These are phyloP conservation scores for Tetragnatha montana DNA, from an alignment of 2,888 invertebrate genomes.

Conservation along the genomic window DNA sequence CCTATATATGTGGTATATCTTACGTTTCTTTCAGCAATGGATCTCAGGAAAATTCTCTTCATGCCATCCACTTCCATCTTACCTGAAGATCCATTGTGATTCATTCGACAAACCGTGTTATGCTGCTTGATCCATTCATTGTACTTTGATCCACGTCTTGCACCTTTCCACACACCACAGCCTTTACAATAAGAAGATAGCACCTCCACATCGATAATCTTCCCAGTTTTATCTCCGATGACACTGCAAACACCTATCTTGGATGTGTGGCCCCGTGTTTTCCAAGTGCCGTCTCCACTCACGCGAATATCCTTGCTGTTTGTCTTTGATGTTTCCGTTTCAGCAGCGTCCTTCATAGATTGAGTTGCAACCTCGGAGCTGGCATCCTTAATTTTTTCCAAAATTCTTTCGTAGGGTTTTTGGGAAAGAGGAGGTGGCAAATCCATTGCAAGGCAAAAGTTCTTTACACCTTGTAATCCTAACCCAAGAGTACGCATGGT, in stretches of 20 bases:
- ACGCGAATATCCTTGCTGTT: not conserved
- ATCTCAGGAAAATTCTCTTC: constrained; percentile 10
- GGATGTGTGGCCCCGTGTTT: constrained; percentile 45
- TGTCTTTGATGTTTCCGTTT: not conserved
- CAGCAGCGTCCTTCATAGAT: constrained; percentile 13
- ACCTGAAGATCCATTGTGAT: constrained; percentile 11
- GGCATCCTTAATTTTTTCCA: not conserved
- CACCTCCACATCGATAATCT: constrained; percentile 25
- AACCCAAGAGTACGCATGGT: constrained; percentile 21
- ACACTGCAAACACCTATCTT: constrained; percentile 19
- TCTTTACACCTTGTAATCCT: not conserved
- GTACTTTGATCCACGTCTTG: not conserved
- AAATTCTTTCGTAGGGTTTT: constrained; percentile 18
- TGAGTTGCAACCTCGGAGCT: not conserved
- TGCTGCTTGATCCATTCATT: not conserved
- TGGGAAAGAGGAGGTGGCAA: constrained; percentile 20
- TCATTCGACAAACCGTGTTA: not conserved
- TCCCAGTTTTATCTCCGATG: constrained; percentile 31
- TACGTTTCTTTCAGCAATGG: not conserved
- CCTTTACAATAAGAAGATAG: constrained; percentile 26
- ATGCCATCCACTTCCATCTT: constrained; percentile 40
- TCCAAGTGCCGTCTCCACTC: constrained; percentile 43
- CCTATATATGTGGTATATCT: constrained; percentile 23
- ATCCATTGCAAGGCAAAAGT: constrained; percentile 40
- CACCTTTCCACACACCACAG: constrained; percentile 23